Evolutionary conservation across 2,888 invertebrate genomes (phyloP).

Genomic region (Volucella zonaria): DNA sequence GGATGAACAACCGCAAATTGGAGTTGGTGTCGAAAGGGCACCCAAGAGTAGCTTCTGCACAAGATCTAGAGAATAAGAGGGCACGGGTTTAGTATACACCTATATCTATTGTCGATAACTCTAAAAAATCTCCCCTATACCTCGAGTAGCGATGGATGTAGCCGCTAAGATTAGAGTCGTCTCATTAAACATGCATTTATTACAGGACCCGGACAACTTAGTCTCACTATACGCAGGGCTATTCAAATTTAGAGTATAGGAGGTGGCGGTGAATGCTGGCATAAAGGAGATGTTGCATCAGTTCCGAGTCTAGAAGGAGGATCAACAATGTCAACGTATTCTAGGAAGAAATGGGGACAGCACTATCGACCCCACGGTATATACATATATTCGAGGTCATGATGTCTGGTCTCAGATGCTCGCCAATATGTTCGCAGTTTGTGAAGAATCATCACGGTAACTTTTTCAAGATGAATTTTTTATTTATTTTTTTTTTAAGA

Average conservation of each 20-base stretch:
- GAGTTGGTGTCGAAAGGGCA: conserved; percentile 44
- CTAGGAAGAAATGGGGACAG: conserved; percentile 68
- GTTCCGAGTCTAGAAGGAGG: neutral
- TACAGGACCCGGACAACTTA: conserved; percentile 61
- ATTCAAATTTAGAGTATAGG: conserved; percentile 49
- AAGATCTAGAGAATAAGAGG: too few relatives aligned
- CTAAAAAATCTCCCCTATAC: conserved; percentile 41
- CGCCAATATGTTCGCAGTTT: too few relatives aligned
- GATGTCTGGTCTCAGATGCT: too few relatives aligned
- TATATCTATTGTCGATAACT: conserved; percentile 64
- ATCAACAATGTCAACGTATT: conserved; percentile 32
- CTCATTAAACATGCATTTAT: conserved; percentile 49
- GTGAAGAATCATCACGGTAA: too few relatives aligned
- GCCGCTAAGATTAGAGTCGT: conserved; percentile 53
- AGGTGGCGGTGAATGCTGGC: conserved; percentile 42
- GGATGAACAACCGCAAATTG: conserved; percentile 44
- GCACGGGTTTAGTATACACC: conserved; percentile 75
- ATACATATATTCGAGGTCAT: too few relatives aligned
- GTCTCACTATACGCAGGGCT: conserved; percentile 42
- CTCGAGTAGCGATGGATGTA: conserved; percentile 53
- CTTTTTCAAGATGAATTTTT: too few relatives aligned
- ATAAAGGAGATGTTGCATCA: conserved; percentile 67
- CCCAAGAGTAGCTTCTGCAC: conserved; percentile 52
- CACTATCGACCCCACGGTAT: conserved; percentile 7
- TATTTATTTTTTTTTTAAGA: too few relatives aligned